Evolutionary conservation across 2,113 vertebrate genomes (phyloP).

Genomic region (Actenoides lindsayi): DNA sequence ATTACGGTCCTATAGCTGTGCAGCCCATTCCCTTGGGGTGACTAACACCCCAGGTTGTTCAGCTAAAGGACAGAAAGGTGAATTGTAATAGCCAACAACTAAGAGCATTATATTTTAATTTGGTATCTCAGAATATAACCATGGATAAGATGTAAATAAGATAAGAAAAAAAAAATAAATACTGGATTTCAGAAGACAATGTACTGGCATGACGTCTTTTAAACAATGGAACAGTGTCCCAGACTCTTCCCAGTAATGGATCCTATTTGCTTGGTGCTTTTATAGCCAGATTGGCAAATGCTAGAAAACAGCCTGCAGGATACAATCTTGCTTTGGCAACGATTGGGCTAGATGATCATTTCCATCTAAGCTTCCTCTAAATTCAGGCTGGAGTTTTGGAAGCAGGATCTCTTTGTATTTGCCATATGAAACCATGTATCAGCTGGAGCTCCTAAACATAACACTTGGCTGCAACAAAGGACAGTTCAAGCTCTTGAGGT

Average conservation of each 20-base stretch:
- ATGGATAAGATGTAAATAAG: conserved; percentile 33
- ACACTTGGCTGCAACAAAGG: background rate
- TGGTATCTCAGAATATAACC: background rate
- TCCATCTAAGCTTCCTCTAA: conserved; percentile 29
- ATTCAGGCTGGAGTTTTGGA: background rate
- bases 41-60: background rate
- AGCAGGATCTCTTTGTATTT: background rate
- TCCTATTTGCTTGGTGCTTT: conserved; percentile 41
- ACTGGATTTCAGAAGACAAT: conserved; percentile 39
- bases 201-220: background rate
- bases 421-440: background rate
- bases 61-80: background rate
- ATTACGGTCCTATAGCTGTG: background rate
- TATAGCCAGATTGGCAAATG: conserved; percentile 40
- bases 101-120: conserved; percentile 11
- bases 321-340: conserved; percentile 39
- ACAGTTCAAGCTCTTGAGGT: background rate
- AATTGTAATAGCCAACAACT: background rate
- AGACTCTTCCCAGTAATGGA: conserved; percentile 40
- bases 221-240: conserved; percentile 55
- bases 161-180: conserved; percentile 48
- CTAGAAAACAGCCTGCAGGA: conserved; percentile 49
- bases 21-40: background rate
- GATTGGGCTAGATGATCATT: conserved; percentile 18
- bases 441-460: background rate